A percentile compares a stretch with the other conserved stretches of the same genome.
phyloP scores from a whole-genome alignment of 2,888 invertebrate species.

The Chymomyza amoena region DNA sequence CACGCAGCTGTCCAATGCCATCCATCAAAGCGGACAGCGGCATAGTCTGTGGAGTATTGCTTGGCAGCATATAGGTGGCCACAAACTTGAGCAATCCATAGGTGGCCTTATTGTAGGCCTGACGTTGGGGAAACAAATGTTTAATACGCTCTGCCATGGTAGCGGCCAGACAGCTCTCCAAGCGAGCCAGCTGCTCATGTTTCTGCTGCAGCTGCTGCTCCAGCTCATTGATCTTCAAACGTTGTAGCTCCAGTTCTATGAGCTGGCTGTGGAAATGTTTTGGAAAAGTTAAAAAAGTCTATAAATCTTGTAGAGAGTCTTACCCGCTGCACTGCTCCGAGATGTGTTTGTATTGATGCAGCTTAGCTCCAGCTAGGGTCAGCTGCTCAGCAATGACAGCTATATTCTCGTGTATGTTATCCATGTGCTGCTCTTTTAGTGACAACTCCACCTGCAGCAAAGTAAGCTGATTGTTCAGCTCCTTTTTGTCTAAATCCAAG shows the following conservation, averaged over 20 bases:
- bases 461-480: slow-evolving; percentile 44
- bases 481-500: slow-evolving; percentile 35
- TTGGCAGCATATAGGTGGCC: slow-evolving; percentile 68
- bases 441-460: slow-evolving; percentile 54
- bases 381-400: slow-evolving; percentile 19
- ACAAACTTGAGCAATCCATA: slow-evolving; percentile 69
- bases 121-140: slow-evolving; percentile 53
- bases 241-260: slow-evolving; percentile 32
- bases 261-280: slow-evolving; percentile 23
- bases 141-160: slow-evolving; percentile 67
- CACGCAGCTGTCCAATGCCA: slow-evolving; percentile 44
- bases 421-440: slow-evolving; percentile 17
- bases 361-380: slow-evolving; percentile 1
- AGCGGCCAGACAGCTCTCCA: slow-evolving; percentile 62
- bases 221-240: slow-evolving; percentile 32
- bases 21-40: slow-evolving; percentile 34
- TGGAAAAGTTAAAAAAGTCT: neutral
- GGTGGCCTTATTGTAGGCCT: slow-evolving; percentile 59
- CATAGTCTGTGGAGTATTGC: slow-evolving; percentile 57
- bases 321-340: slow-evolving; percentile 23
- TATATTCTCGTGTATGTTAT: slow-evolving; percentile 25
- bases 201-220: slow-evolving; percentile 47
- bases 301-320: neutral
- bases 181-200: slow-evolving; percentile 43
- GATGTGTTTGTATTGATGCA: slow-evolving; percentile 28